Percentiles rank a stretch among this genome's conserved stretches.
Evolutionary conservation across 2,888 invertebrate genomes (phyloP).

Genomic region (Pterobdella sp.): DNA sequence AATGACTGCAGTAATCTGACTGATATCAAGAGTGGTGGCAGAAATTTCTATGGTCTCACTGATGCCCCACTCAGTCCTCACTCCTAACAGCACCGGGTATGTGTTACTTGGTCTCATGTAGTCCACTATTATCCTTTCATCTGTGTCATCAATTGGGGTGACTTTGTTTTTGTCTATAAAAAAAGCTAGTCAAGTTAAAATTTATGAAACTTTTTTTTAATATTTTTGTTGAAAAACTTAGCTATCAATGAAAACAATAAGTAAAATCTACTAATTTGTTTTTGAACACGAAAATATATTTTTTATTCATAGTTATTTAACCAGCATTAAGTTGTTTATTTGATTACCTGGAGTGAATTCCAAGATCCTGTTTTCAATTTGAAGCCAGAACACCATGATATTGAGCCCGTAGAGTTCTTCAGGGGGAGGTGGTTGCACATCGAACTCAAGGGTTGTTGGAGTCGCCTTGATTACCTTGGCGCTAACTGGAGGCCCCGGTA

Average conservation of each 20-base stretch:
- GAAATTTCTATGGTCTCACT: slow-evolving; percentile 30
- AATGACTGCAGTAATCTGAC: too few relatives aligned
- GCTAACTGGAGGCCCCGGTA: slow-evolving; percentile 33
- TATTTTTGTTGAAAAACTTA: too few relatives aligned
- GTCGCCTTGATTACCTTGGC: slow-evolving; percentile 31
- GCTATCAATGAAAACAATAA: too few relatives aligned
- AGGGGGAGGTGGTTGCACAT: slow-evolving; percentile 31
- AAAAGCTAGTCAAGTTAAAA: too few relatives aligned
- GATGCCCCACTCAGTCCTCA: slow-evolving; percentile 36
- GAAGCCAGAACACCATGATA: slow-evolving; percentile 35
- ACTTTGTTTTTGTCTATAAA: too few relatives aligned
- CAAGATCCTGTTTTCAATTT: slow-evolving; percentile 31
- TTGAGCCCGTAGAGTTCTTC: slow-evolving; percentile 35
- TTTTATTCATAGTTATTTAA: too few relatives aligned
- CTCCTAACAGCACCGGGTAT: slow-evolving; percentile 35
- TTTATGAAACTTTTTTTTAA: too few relatives aligned
- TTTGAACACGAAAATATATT: too few relatives aligned
- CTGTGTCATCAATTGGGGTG: too few relatives aligned
- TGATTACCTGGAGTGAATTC: slow-evolving; percentile 30
- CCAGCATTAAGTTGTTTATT: too few relatives aligned
- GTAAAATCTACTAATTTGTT: too few relatives aligned
- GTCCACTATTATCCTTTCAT: slow-evolving; percentile 34
- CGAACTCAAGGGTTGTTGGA: slow-evolving; percentile 36
- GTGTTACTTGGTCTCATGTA: slow-evolving; percentile 36
- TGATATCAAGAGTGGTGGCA: slow-evolving; percentile 33